Base-by-base conservation (phyloP, 2,113 vertebrate species). In the Nerophis lumbriciformis region DNA sequence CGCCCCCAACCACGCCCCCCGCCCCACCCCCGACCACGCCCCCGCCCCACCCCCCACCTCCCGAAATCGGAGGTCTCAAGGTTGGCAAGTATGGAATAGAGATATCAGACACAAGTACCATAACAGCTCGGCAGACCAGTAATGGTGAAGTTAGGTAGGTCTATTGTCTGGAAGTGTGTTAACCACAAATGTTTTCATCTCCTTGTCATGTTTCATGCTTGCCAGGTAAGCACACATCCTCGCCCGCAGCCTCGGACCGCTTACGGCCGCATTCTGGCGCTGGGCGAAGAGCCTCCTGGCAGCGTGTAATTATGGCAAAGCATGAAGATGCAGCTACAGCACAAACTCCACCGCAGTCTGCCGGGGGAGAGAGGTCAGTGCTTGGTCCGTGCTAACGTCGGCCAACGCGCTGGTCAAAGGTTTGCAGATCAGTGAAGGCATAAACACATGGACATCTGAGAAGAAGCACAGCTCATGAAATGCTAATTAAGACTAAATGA, bases 301-400 rank as follows among this genome's bases (percentile, higher is more conserved):
- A 87, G 56, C 67, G n/a, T 87, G 77, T 84, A 83, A 89, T 89
- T 87, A 88, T 76, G 69, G 76, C 68, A 64, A 75, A 75, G 71
- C 61, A 81, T 42, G 16, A 81, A 85, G 74, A 75, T 88, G 85
- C 82, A 84, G 76, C 79, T 73, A 71, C 76, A 88, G 86, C 85
- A 87, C 76, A 87, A 87, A 84, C 75, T 82, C 42, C 69, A 81
- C 87, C 85, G 57, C 84, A 84, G 61, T 73, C 75, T 75, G 61
- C 12, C 72, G 71, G 71, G 64, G 65, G 72, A 66, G 67, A 68
- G 62, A 75, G 57, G 84, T 78, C 67, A 77, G 65, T 75, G 69
- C 80, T 71, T 73, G 69, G 68, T 65, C 70, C 45, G 75, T 10
- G 2, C 61, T 61, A 50, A 79, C 28, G 28, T 2, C 74, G 72